Conservation (phyloP, 2,888 invertebrate species). For the Calameuta pallipes region DNA sequence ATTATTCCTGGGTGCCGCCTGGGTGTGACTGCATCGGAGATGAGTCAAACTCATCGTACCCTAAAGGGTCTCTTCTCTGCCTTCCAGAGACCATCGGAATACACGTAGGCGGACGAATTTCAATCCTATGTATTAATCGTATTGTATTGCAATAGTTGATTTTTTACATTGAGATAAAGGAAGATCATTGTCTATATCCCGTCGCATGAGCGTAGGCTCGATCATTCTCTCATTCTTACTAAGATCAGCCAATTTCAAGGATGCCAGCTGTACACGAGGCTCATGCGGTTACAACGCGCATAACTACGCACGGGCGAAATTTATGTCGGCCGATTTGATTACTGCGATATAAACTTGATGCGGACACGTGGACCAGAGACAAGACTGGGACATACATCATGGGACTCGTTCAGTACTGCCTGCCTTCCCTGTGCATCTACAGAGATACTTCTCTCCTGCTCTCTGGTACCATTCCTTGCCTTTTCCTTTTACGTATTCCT, state of each 20-base stretch:
- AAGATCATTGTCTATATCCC: not conserved
- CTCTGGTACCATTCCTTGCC: constrained; percentile 35
- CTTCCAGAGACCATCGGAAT: not conserved
- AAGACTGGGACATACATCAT: constrained; percentile 64
- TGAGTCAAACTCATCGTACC: constrained; percentile 32
- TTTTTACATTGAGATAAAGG: not conserved
- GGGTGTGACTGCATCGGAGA: constrained; percentile 54
- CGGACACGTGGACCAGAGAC: constrained; percentile 57
- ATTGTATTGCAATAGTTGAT: not conserved
- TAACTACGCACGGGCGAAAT: constrained; percentile 58
- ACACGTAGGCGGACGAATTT: not conserved
- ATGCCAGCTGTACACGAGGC: not conserved
- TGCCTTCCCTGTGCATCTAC: constrained; percentile 22
- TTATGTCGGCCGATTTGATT: constrained; percentile 63
- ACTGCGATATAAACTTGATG: constrained; percentile 65
- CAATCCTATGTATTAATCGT: not conserved
- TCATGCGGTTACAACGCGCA: constrained; percentile 34
- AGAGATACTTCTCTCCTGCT: constrained; percentile 14
- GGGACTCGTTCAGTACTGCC: constrained; percentile 52
- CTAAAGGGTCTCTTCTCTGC: not conserved
- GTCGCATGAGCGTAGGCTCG: not conserved
- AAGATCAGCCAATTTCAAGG: not conserved
- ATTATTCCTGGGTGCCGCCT: constrained; percentile 53
- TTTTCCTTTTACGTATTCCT: constrained; percentile 8
- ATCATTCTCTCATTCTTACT: not conserved